Evolutionary conservation across 2,797 vertebrate genomes (phyloP).

Genomic region (Helarctos malayanus): DNA sequence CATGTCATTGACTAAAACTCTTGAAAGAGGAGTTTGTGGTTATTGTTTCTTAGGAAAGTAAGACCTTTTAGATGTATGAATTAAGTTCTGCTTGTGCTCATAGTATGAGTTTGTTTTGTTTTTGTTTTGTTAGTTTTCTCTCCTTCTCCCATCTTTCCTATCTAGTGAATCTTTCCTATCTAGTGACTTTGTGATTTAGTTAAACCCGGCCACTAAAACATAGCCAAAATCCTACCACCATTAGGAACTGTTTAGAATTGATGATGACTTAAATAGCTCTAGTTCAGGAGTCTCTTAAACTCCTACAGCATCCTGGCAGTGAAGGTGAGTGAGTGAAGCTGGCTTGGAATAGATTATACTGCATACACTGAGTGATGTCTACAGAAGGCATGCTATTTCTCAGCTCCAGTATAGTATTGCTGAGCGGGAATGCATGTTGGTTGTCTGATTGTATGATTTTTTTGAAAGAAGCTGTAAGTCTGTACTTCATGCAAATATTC

Average conservation of each 20-base stretch:
- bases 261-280: slow-evolving; percentile 5
- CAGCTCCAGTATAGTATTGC: background rate
- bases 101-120: background rate
- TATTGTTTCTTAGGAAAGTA: background rate
- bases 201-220: background rate
- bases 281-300: background rate
- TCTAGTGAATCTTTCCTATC: background rate
- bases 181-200: slow-evolving; percentile 38
- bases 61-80: background rate
- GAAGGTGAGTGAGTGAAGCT: background rate
- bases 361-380: background rate
- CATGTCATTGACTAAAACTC: background rate
- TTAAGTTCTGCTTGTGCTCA: background rate
- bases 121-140: background rate
- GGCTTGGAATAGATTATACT: background rate
- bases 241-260: background rate
- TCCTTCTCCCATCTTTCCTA: background rate
- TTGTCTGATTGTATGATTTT: background rate
- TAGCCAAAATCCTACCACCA: background rate
- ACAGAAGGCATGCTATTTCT: background rate
- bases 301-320: background rate
- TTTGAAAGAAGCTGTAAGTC: background rate
- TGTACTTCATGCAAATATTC: slow-evolving; percentile 15
- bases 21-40: background rate
- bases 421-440: background rate